Evolutionary conservation across 2,888 invertebrate species (phyloP).

Genomic region (Archips xylosteana): DNA sequence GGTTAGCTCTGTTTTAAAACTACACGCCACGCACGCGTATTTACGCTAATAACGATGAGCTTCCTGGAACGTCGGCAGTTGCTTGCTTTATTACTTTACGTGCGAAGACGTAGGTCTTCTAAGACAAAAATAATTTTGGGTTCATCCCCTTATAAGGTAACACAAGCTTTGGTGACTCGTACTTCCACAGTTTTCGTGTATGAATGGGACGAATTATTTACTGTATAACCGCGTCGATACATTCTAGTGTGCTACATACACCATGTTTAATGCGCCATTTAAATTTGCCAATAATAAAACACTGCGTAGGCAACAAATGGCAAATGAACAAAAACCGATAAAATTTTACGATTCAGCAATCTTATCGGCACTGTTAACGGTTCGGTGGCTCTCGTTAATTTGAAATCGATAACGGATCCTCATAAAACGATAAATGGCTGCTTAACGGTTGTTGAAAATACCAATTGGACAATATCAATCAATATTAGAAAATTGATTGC

Average conservation of each 20-base stretch:
- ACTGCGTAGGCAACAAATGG: neutral
- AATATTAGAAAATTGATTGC: slow-evolving; percentile 3
- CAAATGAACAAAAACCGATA: slow-evolving; percentile 51
- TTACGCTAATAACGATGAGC: no score
- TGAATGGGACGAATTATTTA: neutral
- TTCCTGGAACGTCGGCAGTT: no score
- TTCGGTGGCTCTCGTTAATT: slow-evolving; percentile 42
- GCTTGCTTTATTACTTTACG: no score
- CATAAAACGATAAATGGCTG: slow-evolving; percentile 29
- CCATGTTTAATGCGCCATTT: neutral
- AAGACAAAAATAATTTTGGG: no score
- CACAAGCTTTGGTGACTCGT: no score
- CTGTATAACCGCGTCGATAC: neutral
- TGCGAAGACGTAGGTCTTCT: no score
- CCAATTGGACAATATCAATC: slow-evolving; percentile 11
- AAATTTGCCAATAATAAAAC: neutral
- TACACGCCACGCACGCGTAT: no score
- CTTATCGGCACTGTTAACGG: slow-evolving; percentile 63
- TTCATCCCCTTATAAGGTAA: no score
- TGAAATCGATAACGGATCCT: slow-evolving; percentile 36
- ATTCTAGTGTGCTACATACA: neutral
- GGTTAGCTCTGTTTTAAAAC: no score
- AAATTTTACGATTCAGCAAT: slow-evolving; percentile 56
- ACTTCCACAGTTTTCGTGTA: no score
- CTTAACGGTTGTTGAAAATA: slow-evolving; percentile 25